Conservation (phyloP, 2,113 vertebrate species). For the Merops nubicus region DNA sequence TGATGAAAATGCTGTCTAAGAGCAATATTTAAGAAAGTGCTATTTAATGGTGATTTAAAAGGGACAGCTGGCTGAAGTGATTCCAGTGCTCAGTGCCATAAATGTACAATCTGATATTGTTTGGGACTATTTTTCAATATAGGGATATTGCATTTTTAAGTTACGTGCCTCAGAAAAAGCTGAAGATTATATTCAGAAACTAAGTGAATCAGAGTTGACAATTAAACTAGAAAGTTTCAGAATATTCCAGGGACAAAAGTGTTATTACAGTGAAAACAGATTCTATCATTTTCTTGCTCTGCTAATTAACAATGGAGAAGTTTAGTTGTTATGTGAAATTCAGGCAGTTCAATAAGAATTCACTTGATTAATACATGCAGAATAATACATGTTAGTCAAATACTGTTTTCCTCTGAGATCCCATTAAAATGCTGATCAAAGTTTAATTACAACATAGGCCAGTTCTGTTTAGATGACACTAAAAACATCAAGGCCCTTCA, state of each 20-base stretch:
- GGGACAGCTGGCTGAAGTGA: not conserved
- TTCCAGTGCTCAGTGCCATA: not conserved
- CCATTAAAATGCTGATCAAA: slow-evolving; percentile 59
- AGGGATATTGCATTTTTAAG: not conserved
- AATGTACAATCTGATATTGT: not conserved
- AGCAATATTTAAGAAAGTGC: not conserved
- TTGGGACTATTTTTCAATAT: not conserved
- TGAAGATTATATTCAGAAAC: not conserved
- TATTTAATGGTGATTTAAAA: not conserved
- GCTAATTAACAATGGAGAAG: slow-evolving; percentile 18
- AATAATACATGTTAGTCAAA: slow-evolving; percentile 51
- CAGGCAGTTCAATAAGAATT: slow-evolving; percentile 29
- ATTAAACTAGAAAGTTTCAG: not conserved
- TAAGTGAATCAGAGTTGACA: not conserved
- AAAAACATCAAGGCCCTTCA: slow-evolving; percentile 21
- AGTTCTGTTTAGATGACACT: slow-evolving; percentile 8
- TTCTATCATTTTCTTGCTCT: not conserved
- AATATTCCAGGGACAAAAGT: not conserved
- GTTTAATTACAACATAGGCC: slow-evolving; percentile 30
- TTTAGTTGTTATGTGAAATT: slow-evolving; percentile 24
- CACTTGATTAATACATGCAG: slow-evolving; percentile 42
- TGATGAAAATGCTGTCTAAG: not conserved
- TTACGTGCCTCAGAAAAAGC: not conserved
- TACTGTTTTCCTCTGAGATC: slow-evolving; percentile 55
- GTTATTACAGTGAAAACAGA: not conserved